Conservation (phyloP, 1,140 invertebrate species). For the Bombus fervidus region DNA sequence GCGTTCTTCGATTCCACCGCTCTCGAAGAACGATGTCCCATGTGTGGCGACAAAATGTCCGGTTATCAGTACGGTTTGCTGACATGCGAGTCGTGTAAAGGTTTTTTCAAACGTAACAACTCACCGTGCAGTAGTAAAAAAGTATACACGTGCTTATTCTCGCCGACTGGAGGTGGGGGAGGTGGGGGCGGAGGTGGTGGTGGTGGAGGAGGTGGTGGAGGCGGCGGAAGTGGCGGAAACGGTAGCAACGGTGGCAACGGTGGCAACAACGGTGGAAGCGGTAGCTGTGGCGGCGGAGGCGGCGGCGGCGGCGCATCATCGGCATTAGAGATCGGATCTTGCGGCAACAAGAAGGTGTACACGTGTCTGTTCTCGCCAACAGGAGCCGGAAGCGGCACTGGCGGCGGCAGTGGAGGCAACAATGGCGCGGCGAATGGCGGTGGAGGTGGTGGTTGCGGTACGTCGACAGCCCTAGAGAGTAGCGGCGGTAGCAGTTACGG, state of each 20-base stretch:
- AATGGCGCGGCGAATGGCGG: conserved; percentile 81
- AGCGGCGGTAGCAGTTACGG: conserved; percentile 64
- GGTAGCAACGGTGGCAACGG: conserved; percentile 94
- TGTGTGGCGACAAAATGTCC: conserved; percentile 99
- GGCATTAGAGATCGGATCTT: conserved; percentile 75
- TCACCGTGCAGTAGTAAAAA: conserved; percentile 98
- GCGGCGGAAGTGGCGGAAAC: conserved; percentile 69
- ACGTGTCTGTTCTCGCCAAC: conserved; percentile 88
- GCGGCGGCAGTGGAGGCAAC: conserved; percentile 76
- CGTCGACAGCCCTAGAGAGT: conserved; percentile 61
- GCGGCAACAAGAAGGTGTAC: conserved; percentile 99
- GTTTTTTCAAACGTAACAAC: conserved; percentile 97
- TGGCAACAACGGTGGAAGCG: conserved; percentile 93
- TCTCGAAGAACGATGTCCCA: conserved; percentile 98
- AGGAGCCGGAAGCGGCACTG: conserved; percentile 79
- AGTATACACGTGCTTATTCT: conserved; percentile 93
- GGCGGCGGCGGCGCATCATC: conserved; percentile 60
- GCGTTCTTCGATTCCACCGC: conserved; percentile 91
- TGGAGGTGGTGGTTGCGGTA: conserved; percentile 83
- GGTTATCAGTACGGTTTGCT: conserved; percentile 99
- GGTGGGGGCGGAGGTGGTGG: conserved; percentile 68
- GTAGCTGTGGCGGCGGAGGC: conserved; percentile 65
- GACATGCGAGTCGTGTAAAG: conserved; percentile 99
- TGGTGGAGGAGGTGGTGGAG: conserved; percentile 73
- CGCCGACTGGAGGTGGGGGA: conserved; percentile 83